Evolutionary conservation across 30 jellyfish, hydroid and myxozoan species (phyloP).

Genomic region (Chironex yamaguchii): DNA sequence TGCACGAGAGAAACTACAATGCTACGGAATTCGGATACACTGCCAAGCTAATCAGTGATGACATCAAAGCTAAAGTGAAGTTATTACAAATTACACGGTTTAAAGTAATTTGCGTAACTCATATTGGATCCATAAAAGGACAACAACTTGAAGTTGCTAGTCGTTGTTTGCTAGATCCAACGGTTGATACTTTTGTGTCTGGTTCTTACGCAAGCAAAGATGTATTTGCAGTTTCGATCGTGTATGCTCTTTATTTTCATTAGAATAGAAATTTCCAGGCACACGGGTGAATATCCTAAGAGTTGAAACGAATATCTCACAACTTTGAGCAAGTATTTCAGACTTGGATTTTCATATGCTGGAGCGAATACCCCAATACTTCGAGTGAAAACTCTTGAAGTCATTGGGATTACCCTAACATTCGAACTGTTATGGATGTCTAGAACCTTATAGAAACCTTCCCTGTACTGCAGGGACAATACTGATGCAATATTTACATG

Average conservation of each 20-base stretch:
- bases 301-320: no score
- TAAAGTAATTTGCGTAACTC: conserved; percentile 53
- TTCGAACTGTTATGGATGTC: no score
- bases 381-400: no score
- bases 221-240: conserved; percentile 74
- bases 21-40: conserved; percentile 29
- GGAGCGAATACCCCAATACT: no score
- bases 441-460: no score
- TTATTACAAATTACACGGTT: conserved; percentile 42
- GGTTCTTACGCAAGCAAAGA: conserved; percentile 33
- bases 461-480: no score
- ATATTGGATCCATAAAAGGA: conserved; percentile 65
- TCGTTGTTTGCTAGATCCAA: conserved; percentile 71
- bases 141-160: conserved; percentile 61
- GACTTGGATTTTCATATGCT: no score
- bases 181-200: conserved; percentile 56
- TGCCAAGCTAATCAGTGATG: conserved; percentile 71
- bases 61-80: conserved; percentile 70
- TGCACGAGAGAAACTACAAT: conserved; percentile 41
- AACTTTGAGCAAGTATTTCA: no score
- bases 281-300: no score
- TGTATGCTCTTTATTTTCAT: conserved; percentile 66
- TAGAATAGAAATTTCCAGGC: no score
- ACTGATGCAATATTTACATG: no score
- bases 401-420: no score